These are phyloP conservation scores for Dioctria linearis DNA, from an alignment of 2,888 invertebrate species.

Conservation along the genomic window DNA sequence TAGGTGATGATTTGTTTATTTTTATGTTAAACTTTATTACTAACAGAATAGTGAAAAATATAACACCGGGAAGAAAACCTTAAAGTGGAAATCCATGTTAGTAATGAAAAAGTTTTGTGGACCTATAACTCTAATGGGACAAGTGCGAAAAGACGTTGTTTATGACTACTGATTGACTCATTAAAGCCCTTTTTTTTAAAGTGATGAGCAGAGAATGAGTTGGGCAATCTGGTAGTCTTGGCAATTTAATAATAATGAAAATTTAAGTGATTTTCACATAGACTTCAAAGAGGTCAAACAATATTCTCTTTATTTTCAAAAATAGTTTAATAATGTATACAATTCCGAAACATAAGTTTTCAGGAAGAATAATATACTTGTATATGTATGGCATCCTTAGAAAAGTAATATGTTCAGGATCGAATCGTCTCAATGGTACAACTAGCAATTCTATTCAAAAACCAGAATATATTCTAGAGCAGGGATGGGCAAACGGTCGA, in stretches of 20 bases:
- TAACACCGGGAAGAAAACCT: neutral
- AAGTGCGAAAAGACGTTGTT: conserved; percentile 5
- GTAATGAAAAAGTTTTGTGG: neutral
- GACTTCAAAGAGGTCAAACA: too few relatives aligned
- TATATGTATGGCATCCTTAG: too few relatives aligned
- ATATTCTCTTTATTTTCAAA: too few relatives aligned
- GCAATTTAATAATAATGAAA: neutral
- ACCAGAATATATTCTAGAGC: conserved; percentile 2
- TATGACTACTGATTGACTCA: neutral
- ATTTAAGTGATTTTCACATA: too few relatives aligned
- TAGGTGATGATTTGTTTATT: conserved; percentile 13
- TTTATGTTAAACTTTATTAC: conserved; percentile 8
- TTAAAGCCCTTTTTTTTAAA: neutral
- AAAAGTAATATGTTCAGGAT: too few relatives aligned
- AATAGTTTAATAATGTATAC: too few relatives aligned
- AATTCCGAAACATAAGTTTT: too few relatives aligned
- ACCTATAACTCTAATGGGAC: neutral
- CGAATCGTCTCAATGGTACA: neutral
- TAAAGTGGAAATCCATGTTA: neutral
- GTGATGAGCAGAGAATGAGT: neutral
- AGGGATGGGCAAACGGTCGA: too few relatives aligned
- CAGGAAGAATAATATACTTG: too few relatives aligned
- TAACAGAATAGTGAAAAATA: neutral
- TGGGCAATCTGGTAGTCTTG: neutral
- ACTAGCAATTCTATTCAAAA: neutral